Base-by-base conservation (phyloP, 2,888 invertebrate species). In the Dexiosoma caninum region DNA sequence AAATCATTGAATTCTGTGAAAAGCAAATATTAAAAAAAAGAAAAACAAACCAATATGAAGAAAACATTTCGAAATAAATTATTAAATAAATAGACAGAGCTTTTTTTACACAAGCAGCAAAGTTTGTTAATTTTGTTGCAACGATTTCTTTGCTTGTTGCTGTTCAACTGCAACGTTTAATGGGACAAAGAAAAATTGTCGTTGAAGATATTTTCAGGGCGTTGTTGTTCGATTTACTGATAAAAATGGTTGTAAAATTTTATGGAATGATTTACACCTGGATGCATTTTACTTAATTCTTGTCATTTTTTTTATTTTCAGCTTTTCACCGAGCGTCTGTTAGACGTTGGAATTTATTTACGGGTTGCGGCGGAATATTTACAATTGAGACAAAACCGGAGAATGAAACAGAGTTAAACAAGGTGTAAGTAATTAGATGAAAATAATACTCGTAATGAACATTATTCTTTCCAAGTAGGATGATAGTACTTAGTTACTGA, bases 361-460 rank as follows among this genome's bases (percentile, higher is more conserved):
- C 49, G 10, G 7, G 40, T 30, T 71, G n/a, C n/a, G n/a, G n/a
- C n/a, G n/a, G n/a, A n/a, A n/a, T n/a, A n/a, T n/a, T 21, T 40
- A 37, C 16, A 35, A 14, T 57, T 27, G 4, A n/a, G 12, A n/a
- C 30, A 69, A 69, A 59, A 46, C 57, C 19, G 10, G 12, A 49
- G n/a, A 40, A 35, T 21, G n/a, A 44, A 69, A 14, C 35, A 42
- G 42, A 27, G 72, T 44, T 64, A 27, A 72, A 72, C 72, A 55
- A 55, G 64, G 62, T 64, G 72, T 72, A 55, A 72, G 53, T 72
- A 72, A 72, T 64, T 64, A 72, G 35, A 55, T 72, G 32, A 72
- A 62, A 72, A 72, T 44, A 44, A 55, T 16, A n/a, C n/a, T n/a
- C n/a, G n/a, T n/a, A 51, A 53, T 51, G n/a, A 60, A 40, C 49